These are phyloP conservation scores for Propsilocerus akamusi DNA, from an alignment of 1,140 invertebrate genomes.

Conservation along the genomic window DNA sequence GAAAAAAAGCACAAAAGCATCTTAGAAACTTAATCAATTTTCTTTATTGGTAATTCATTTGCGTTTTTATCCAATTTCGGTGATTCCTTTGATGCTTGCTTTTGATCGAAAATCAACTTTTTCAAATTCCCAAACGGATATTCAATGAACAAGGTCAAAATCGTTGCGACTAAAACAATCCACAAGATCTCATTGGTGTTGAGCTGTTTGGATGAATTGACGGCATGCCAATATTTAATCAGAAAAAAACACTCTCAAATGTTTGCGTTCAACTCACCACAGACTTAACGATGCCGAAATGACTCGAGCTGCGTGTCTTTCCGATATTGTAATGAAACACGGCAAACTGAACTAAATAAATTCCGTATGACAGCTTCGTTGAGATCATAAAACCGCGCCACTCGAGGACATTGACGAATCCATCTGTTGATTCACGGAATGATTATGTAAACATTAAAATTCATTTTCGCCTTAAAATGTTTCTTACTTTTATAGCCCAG, in stretches of 20 bases:
- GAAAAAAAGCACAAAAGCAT: no score
- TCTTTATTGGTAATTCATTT: no score
- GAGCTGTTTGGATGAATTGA: conserved; percentile 28
- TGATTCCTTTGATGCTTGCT: no score
- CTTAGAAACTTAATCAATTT: no score
- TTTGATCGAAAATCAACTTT: conserved; percentile 24
- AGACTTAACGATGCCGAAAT: conserved; percentile 31
- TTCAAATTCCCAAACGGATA: conserved; percentile 47
- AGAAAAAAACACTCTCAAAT: no score
- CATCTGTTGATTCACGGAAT: conserved; percentile 22
- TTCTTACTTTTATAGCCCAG: conserved; percentile 37
- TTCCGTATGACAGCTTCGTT: conserved; percentile 40
- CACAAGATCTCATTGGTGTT: conserved; percentile 34
- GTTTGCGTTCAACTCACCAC: conserved; percentile 29
- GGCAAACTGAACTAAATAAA: conserved; percentile 48
- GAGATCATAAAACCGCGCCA: conserved; percentile 40
- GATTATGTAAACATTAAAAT: neutral
- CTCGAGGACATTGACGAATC: conserved; percentile 28
- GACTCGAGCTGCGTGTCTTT: conserved; percentile 28
- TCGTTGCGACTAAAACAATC: conserved; percentile 32
- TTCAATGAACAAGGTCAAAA: conserved; percentile 43
- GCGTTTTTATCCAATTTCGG: no score
- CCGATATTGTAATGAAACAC: conserved; percentile 49
- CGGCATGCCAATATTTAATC: neutral
- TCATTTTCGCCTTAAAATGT: neutral